A percentile compares a stretch with the other conserved stretches of the same genome.
Conservation (phyloP, 2,113 vertebrate genomes). For the Pongo pygmaeus region DNA sequence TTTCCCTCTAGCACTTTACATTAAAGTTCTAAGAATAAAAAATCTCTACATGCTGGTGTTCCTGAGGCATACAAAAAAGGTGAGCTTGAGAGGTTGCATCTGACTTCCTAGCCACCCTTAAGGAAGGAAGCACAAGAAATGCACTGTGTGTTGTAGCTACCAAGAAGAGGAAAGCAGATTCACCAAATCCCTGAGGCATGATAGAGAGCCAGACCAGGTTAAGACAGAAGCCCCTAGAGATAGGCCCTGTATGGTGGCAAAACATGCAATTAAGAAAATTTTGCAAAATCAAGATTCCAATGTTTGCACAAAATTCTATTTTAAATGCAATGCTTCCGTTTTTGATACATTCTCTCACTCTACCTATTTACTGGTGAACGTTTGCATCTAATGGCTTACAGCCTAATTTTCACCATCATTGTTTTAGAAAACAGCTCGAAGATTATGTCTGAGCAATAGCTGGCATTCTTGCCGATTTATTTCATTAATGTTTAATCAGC, state of each 20-base stretch:
- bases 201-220: background rate
- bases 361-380: background rate
- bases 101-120: background rate
- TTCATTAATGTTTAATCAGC: background rate
- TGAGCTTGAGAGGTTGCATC: background rate
- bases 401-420: background rate
- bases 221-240: background rate
- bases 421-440: background rate
- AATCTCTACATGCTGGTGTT: background rate
- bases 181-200: background rate
- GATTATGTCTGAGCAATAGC: background rate
- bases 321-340: background rate
- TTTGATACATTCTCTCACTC: background rate
- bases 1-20: background rate
- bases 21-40: background rate
- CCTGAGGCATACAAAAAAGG: background rate
- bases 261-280: background rate
- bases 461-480: background rate
- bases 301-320: background rate
- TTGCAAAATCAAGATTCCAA: background rate
- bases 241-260: background rate
- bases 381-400: background rate
- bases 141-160: background rate
- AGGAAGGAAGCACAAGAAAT: background rate
- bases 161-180: background rate